These are phyloP conservation scores for Oligia latruncula DNA, from an alignment of 2,888 invertebrate species.

Conservation along the genomic window DNA sequence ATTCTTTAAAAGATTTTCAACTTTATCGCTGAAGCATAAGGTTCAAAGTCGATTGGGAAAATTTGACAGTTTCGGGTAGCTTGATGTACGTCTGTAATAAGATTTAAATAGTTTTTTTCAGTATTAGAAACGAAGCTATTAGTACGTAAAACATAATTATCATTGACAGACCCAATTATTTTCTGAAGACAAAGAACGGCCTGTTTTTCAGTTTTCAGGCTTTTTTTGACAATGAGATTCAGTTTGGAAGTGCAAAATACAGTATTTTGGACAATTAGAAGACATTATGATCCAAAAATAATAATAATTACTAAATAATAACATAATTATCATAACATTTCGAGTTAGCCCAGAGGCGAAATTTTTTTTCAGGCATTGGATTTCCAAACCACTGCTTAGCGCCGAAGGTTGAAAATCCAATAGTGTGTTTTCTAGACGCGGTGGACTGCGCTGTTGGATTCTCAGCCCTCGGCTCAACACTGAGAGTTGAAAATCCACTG, in stretches of 20 bases:
- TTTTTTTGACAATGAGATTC: constrained; percentile 3
- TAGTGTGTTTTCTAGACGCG: neutral
- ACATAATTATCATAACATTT: neutral
- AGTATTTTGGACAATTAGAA: constrained; percentile 7
- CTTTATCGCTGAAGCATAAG: no score
- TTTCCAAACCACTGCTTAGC: neutral
- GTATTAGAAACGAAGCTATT: neutral
- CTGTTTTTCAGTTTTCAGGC: neutral
- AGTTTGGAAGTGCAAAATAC: constrained; percentile 12
- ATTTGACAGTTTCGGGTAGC: no score
- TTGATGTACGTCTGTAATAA: no score
- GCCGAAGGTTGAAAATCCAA: neutral
- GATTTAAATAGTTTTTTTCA: no score
- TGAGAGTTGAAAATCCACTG: neutral
- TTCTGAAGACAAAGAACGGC: neutral
- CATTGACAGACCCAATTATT: constrained; percentile 5
- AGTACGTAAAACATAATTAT: neutral
- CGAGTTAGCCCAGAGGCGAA: neutral
- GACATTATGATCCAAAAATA: constrained; percentile 4
- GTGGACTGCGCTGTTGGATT: neutral
- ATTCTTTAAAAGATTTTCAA: no score
- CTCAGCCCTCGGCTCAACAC: neutral
- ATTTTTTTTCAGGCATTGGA: neutral
- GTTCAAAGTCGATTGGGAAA: no score
- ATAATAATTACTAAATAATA: neutral